phyloP scores from a whole-genome alignment of 2,797 vertebrate genomes.

The Pseudotriccus pelzelni region DNA sequence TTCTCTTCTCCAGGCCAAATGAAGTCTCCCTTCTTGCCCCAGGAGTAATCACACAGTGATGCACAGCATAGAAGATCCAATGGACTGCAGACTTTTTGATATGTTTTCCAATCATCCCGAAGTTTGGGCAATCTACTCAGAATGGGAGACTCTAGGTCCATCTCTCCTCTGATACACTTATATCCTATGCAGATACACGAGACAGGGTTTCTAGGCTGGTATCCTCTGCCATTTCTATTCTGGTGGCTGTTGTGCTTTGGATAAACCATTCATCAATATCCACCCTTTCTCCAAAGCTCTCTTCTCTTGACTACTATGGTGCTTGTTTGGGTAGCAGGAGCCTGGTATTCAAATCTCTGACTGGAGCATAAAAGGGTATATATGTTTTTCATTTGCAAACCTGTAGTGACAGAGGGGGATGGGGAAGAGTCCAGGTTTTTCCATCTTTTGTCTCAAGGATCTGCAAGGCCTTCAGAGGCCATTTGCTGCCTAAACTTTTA shows the following conservation, averaged over 20 bases:
- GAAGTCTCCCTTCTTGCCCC: not conserved
- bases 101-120: not conserved
- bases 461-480: not conserved
- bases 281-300: not conserved
- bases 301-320: not conserved
- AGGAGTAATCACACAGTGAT: not conserved
- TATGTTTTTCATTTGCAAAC: not conserved
- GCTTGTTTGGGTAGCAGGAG: not conserved
- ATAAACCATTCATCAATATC: not conserved
- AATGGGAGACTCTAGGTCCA: not conserved
- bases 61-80: not conserved
- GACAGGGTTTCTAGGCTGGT: not conserved
- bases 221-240: not conserved
- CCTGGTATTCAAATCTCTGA: not conserved
- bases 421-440: not conserved
- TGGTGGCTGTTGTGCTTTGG: not conserved
- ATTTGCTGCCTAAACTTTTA: not conserved
- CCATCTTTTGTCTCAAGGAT: not conserved
- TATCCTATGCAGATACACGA: not conserved
- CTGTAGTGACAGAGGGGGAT: not conserved
- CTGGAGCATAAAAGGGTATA: accelerated
- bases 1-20: not conserved
- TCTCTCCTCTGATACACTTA: not conserved
- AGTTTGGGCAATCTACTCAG: not conserved
- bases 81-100: not conserved